Conservation (phyloP, 92 coral and sea anemone genomes). For the Parazoanthus atlanticus region DNA sequence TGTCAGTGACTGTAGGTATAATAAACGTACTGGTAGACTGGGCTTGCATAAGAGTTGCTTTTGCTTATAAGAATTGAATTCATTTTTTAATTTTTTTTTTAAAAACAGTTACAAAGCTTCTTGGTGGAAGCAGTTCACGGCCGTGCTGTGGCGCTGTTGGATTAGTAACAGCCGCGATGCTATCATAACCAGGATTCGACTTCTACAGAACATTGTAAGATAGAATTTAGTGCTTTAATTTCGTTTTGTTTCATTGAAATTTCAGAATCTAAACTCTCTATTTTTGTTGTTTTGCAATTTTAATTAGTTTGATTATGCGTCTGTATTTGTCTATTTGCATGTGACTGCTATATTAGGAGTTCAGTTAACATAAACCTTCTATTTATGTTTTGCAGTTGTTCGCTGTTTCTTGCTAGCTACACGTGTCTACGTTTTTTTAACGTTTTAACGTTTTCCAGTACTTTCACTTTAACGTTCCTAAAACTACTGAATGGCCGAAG, state of each 20-base stretch:
- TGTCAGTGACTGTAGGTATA: no score
- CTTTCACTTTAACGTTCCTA: no score
- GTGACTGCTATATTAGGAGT: no score
- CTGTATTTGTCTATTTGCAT: not conserved
- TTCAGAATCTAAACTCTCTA: not conserved
- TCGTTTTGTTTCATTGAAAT: not conserved
- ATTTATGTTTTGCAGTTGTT: no score
- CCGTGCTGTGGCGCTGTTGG: constrained; percentile 92
- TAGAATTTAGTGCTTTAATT: not conserved
- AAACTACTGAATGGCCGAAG: no score
- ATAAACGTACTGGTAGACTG: no score
- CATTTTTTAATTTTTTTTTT: constrained; percentile 1
- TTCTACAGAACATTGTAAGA: constrained; percentile 82
- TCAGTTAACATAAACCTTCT: no score
- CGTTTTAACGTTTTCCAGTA: no score
- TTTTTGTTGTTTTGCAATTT: not conserved
- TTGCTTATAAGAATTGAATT: not conserved
- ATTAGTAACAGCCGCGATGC: constrained; percentile 82
- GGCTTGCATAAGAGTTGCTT: not conserved
- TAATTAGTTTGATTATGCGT: not conserved
- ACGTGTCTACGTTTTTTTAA: no score
- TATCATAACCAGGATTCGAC: constrained; percentile 69
- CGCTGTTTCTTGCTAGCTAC: no score
- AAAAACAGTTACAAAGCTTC: constrained; percentile 78
- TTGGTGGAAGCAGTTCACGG: constrained; percentile 79